Evolutionary conservation across 2,113 vertebrate genomes (phyloP), one percentile per base, ranked within the genome.

Genomic region (Nothoprocta pentlandii): DNA sequence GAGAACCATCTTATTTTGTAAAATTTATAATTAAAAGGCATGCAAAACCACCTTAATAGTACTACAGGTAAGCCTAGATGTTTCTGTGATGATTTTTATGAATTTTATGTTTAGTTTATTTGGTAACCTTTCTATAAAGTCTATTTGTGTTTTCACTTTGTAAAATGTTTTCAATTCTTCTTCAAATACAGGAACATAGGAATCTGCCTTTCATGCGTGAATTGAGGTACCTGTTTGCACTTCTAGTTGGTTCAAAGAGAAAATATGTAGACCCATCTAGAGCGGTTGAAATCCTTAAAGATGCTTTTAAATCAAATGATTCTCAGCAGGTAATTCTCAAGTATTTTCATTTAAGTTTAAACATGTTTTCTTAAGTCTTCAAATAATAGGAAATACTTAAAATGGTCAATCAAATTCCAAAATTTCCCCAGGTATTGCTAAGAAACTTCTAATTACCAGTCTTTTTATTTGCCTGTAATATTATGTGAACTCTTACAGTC

Each of bases 201-300:
- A 99, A 99, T 98, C 98, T 99, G 96, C 99, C 99, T 92, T 99
- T 99, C 92, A 99, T 99, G 99, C 98, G 98, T 96, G 99, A 99
- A 95, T 96, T 99, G 88, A 97, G 99, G 88, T 98, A 98, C 86
- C 98, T 99, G 10, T 99, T 99, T 98, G 99, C 99, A 59, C 98
- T 99, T 91, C 98, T 99, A 97, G 99, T 99, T 95, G 99, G 99
- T 47, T 99, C 99, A 20, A 99, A 99, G 95, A 98, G 99, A 95
- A 99, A 99, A 96, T 99, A 99, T 6, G 99, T 99, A 89, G 99
- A 99, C 95, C 99, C 99, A 5, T 99, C 99, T 61, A 98, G 98
- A 91, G 99, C 99, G 1, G 99, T 99, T 92, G 99, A 99, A 97
- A 99, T 99, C 87, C 99, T 99, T 93, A 99, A 99, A 97, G 99